Evolutionary conservation across 2,113 vertebrate species (phyloP), one percentile per base, ranked within the genome.

Genomic region (Tor tambroides): DNA sequence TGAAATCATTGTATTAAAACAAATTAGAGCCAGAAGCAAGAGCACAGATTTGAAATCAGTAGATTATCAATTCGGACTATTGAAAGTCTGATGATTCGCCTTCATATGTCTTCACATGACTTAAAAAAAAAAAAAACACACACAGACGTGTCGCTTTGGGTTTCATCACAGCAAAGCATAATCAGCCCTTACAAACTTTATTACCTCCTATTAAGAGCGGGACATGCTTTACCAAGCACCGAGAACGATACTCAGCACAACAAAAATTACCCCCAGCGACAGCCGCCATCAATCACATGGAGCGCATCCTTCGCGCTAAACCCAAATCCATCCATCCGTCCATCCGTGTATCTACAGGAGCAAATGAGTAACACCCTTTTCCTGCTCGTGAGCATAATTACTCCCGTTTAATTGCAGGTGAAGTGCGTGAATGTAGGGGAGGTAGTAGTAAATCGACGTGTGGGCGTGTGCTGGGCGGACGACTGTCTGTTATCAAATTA

Each of bases 1-100:
- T 91, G 90, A 92, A 91, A 92, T 86, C 54, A 65, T 84, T 91
- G 93, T 91, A 92, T 93, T 93, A 90, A 93, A 90, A 91, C 87
- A 91, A 86, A 91, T 41, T 79, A 78, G 35, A 35, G 35, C 43
- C 11, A 46, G 43, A 46, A 46, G 12, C 43, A 3, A 11, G 90
- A 87, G 75, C 56, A 26, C 61, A 65, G 4, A 65, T 65, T 28
- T 59, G 19, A 59, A 8, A 38, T 38, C 4, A 11, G 69, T 7
- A 17, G 2, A 69, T 69, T 4, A 32, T 32, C 43, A 46, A 46
- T 10, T 46, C 2, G 43, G 43, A 46, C 43, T 11, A 46, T 46
- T 46, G 43, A 46, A 41, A 41, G 41, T 15, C 6, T 32, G 65
- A 32, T 1, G 11, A 23, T 19, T 67, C 79, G 41, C 21, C 54